phyloP scores from a whole-genome alignment of 2,888 invertebrate species.

The Tridacna gigas region DNA sequence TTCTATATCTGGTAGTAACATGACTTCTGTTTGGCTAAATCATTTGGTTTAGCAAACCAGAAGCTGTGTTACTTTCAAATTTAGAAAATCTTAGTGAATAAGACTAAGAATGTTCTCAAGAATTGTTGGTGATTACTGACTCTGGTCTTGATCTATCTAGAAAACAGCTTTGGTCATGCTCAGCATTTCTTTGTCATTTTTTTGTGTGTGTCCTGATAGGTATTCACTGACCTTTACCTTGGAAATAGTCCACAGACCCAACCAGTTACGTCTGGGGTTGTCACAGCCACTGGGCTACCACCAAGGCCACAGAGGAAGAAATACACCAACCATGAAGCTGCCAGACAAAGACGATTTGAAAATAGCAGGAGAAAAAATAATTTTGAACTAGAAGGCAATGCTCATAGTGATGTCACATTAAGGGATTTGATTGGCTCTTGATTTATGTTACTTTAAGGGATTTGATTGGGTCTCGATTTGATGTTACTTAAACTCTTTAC shows the following conservation, averaged over 20 bases:
- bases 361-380: conserved; percentile 59
- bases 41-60: no score
- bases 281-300: conserved; percentile 46
- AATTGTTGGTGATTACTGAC: no score
- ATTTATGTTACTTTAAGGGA: no score
- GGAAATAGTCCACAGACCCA: conserved; percentile 73
- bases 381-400: conserved; percentile 72
- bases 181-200: background rate
- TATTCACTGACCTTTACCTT: conserved; percentile 72
- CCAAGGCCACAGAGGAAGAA: conserved; percentile 60
- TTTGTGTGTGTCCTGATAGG: conserved; percentile 46
- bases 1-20: no score
- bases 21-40: no score
- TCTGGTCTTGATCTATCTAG: no score
- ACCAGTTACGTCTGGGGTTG: conserved; percentile 55
- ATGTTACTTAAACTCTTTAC: no score
- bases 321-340: conserved; percentile 48
- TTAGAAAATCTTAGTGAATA: no score
- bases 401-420: conserved; percentile 67
- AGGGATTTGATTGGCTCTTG: conserved; percentile 64
- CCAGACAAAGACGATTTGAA: conserved; percentile 46
- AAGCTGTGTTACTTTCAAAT: no score
- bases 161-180: no score
- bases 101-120: no score
- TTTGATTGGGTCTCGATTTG: conserved; percentile 46